Conservation (phyloP, 2,113 vertebrate species). For the Zootoca vivipara region DNA sequence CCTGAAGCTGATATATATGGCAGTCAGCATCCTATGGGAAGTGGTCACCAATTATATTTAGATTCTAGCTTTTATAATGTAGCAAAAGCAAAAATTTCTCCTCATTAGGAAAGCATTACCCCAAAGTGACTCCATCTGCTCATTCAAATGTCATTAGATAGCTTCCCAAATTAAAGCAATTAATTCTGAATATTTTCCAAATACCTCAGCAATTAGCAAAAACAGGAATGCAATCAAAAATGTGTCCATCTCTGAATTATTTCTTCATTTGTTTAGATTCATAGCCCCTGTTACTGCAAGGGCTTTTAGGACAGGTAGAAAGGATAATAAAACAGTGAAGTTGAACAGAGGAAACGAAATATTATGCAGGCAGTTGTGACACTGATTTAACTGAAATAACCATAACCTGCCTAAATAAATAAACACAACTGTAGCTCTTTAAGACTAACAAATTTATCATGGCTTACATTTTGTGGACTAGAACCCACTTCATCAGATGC, state of each 20-base stretch:
- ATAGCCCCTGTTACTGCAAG: not conserved
- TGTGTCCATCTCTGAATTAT: constrained; percentile 6
- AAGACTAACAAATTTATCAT: not conserved
- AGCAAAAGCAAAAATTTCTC: constrained; percentile 19
- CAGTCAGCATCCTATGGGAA: not conserved
- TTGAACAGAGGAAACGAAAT: not conserved
- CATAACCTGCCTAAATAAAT: not conserved
- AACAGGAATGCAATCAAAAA: constrained; percentile 21
- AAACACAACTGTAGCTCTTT: not conserved
- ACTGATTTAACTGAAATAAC: not conserved
- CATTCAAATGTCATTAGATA: constrained; percentile 38
- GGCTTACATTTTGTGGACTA: not conserved
- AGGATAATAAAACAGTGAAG: not conserved
- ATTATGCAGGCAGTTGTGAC: not conserved
- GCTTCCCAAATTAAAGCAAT: constrained; percentile 28
- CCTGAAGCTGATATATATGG: not conserved
- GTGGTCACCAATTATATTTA: not conserved
- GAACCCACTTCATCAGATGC: not conserved
- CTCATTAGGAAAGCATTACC: constrained; percentile 8
- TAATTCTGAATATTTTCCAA: constrained; percentile 34
- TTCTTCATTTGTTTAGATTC: not conserved
- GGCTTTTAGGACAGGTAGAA: not conserved
- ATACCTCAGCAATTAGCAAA: constrained; percentile 26
- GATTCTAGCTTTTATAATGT: not conserved
- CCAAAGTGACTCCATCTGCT: constrained; percentile 25